These are phyloP conservation scores for Schmidtea mediterranea DNA, from an alignment of 1,140 invertebrate genomes.

Conservation along the genomic window DNA sequence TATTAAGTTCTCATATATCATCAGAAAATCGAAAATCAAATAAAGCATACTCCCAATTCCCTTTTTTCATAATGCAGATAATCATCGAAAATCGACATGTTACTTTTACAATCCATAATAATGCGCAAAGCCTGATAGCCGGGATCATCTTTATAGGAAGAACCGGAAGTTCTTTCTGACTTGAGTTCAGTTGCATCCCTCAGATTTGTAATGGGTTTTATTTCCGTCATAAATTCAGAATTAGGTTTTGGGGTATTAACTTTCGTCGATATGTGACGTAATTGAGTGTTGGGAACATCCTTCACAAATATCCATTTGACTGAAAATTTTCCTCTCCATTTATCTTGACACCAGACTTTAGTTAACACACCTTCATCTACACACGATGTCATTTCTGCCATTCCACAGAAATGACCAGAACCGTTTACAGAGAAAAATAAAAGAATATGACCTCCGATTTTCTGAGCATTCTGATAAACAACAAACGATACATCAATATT, in stretches of 20 bases:
- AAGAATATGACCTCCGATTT: constrained; percentile 48
- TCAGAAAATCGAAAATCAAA: too few species aligned
- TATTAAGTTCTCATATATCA: too few species aligned
- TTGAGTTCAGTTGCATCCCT: constrained; percentile 92
- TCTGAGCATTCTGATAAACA: constrained; percentile 35
- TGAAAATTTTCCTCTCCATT: constrained; percentile 49
- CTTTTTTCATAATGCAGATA: constrained; percentile 83
- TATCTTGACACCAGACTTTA: constrained; percentile 34
- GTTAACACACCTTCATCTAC: constrained; percentile 47
- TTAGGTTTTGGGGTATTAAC: constrained; percentile 37
- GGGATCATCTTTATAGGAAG: constrained; percentile 36
- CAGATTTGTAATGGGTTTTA: constrained; percentile 88
- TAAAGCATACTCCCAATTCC: neutral
- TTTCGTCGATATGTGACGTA: constrained; percentile 72
- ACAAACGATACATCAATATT: too few species aligned
- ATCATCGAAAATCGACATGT: constrained; percentile 88
- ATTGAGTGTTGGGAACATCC: constrained; percentile 46
- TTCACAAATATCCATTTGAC: constrained; percentile 97
- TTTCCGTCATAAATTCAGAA: constrained; percentile 49
- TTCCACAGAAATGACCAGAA: constrained; percentile 88
- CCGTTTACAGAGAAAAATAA: constrained; percentile 87
- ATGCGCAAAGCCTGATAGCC: constrained; percentile 54
- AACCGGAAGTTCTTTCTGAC: too few species aligned
- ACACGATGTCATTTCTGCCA: constrained; percentile 78
- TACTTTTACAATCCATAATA: constrained; percentile 57